Conservation (phyloP, 2,888 invertebrate species). For the Mythimna ferrago region DNA sequence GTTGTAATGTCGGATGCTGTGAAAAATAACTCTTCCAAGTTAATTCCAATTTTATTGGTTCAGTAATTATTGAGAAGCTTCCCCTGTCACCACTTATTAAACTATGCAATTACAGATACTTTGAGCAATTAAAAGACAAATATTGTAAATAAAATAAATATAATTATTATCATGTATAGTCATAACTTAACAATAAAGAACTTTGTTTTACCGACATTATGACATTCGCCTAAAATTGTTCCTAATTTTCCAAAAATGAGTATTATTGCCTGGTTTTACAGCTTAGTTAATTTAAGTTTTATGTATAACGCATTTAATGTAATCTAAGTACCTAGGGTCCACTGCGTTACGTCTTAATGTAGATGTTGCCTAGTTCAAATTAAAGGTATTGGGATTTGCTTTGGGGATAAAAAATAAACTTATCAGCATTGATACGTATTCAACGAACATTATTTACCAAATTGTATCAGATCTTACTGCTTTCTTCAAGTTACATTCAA, state of each 20-base stretch:
- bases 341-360: slow-evolving; percentile 73
- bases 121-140: slow-evolving; percentile 31
- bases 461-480: background rate
- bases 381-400: slow-evolving; percentile 50
- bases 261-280: slow-evolving; percentile 53
- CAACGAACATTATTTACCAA: background rate
- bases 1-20: slow-evolving; percentile 55
- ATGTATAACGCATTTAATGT: slow-evolving; percentile 60
- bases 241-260: slow-evolving; percentile 54
- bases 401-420: slow-evolving; percentile 11
- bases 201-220: slow-evolving; percentile 52
- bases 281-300: slow-evolving; percentile 46
- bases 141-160: slow-evolving; percentile 52
- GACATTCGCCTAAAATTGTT: slow-evolving; percentile 54
- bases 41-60: slow-evolving; percentile 1
- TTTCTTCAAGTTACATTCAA: background rate
- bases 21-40: background rate
- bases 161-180: slow-evolving; percentile 34
- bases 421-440: slow-evolving; percentile 27
- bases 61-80: slow-evolving; percentile 8
- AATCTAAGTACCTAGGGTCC: slow-evolving; percentile 80
- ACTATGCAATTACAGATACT: slow-evolving; percentile 47
- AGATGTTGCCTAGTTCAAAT: slow-evolving; percentile 73
- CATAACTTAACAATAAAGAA: slow-evolving; percentile 8
- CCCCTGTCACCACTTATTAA: slow-evolving; percentile 45